Evolutionary conservation across 2,113 vertebrate species (phyloP), one percentile per base, ranked within the genome.

Genomic region (Ptilonorhynchus violaceus): DNA sequence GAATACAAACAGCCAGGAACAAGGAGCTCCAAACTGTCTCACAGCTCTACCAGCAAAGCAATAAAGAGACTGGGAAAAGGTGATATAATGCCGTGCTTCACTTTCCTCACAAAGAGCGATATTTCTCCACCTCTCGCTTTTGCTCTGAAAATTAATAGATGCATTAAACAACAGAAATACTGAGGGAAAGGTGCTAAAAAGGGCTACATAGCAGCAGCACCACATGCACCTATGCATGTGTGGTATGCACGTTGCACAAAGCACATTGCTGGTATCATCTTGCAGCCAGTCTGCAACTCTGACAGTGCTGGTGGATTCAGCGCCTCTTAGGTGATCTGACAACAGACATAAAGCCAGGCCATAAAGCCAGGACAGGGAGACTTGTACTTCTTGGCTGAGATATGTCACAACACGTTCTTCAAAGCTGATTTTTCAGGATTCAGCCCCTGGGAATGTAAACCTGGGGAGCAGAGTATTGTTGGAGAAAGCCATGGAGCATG

Each of bases 381-480:
- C 39, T 87, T 72, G 23, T 27, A 69, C n/a, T 64, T 78, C 59
- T 91, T 89, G 44, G 24, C 53, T 0, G 1, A 74, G 52, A 37
- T 80, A 55, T 35, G 18, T 81, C 73, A 86, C 55, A 91, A 69
- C 11, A 37, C 55, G 80, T 56, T 85, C 58, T 87, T 94, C 64
- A 78, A 47, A 91, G 75, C 7, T 25, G 72, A 86, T 93, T 91
- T 95, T 93, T 85, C 79, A 95, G 52, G 63, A 59, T 90, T 92
- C 72, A 80, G 35, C 22, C 22, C 41, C 56, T 82, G 56, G 73
- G 66, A 94, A 89, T 85, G 76, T 92, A 91, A 95, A 96, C 66
- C 77, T 81, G 69, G 69, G n/a, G 30, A 91, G 52, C 9, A 39
- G 53, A 64, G 28, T 58, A 68, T 62, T 11, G 0, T 30, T 78